Evolutionary conservation across 2,888 invertebrate genomes (phyloP).

Genomic region (Oscheius sp.): DNA sequence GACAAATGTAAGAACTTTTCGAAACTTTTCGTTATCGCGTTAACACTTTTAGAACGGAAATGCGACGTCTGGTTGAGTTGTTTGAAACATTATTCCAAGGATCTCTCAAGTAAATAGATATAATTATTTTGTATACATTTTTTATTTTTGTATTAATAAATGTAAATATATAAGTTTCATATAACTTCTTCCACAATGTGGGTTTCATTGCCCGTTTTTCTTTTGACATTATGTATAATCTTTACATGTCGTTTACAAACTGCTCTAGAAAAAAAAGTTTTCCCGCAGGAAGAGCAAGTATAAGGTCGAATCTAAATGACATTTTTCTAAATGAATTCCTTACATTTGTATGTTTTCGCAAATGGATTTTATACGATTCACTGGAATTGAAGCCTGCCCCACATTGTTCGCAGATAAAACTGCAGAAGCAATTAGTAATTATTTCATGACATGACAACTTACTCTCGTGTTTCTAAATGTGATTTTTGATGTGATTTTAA

Average conservation of each 20-base stretch:
- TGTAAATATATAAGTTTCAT: no score
- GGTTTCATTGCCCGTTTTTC: background rate
- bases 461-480: conserved; percentile 33
- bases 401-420: conserved; percentile 41
- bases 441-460: background rate
- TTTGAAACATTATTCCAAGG: conserved; percentile 59
- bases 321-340: background rate
- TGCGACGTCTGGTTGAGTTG: conserved; percentile 61
- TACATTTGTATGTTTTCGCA: conserved; percentile 2
- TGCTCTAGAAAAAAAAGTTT: conserved; percentile 38
- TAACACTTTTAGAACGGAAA: conserved; percentile 57
- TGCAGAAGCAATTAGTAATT: no score
- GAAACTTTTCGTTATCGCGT: background rate
- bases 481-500: conserved; percentile 34
- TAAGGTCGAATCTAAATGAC: conserved; percentile 41
- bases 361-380: conserved; percentile 43
- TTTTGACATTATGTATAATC: background rate
- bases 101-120: conserved; percentile 35
- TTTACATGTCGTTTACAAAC: conserved; percentile 38
- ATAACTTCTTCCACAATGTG: no score
- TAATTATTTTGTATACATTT: no score
- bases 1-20: conserved; percentile 55
- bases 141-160: no score
- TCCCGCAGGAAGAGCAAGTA: conserved; percentile 39
- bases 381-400: conserved; percentile 36